Evolutionary conservation across 2,113 vertebrate genomes (phyloP).

Genomic region (Salvelinus sp.): DNA sequence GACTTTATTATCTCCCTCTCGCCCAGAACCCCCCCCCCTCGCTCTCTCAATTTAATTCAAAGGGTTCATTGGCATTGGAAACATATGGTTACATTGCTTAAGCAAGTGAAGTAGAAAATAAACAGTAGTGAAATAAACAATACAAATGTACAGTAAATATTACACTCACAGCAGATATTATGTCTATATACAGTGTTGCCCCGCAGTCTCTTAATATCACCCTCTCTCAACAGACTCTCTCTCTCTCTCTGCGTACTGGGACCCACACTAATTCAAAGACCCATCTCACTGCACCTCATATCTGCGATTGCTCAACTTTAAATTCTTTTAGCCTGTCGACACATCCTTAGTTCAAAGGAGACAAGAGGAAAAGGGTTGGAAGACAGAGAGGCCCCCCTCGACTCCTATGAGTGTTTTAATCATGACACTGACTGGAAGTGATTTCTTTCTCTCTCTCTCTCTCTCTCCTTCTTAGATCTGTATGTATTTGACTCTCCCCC

Average conservation of each 20-base stretch:
- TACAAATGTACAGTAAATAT: too few species aligned
- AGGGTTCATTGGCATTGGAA: too few species aligned
- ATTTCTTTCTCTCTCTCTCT: conserved; percentile 36
- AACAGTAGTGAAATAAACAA: too few species aligned
- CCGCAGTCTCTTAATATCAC: not conserved
- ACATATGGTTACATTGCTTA: too few species aligned
- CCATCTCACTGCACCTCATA: conserved; percentile 41
- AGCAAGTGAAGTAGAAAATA: too few species aligned
- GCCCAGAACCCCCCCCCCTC: not conserved
- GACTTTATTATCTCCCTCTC: too few species aligned
- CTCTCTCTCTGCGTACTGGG: conserved; percentile 14
- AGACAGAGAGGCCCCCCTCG: conserved; percentile 41
- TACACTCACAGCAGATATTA: not conserved
- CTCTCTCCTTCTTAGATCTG: conserved; percentile 5
- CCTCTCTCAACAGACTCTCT: not conserved
- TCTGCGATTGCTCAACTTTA: conserved; percentile 55
- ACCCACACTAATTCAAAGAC: conserved; percentile 62
- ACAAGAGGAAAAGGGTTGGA: conserved; percentile 49
- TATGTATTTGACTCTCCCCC: not conserved
- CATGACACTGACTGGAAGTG: conserved; percentile 57
- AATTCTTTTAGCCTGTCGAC: conserved; percentile 53
- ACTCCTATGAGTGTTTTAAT: conserved; percentile 68
- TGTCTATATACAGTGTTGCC: not conserved
- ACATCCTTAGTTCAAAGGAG: conserved; percentile 63
- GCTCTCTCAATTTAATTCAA: not conserved